Conservation (phyloP, 2,888 invertebrate genomes). For the Ophion ventricosus region DNA sequence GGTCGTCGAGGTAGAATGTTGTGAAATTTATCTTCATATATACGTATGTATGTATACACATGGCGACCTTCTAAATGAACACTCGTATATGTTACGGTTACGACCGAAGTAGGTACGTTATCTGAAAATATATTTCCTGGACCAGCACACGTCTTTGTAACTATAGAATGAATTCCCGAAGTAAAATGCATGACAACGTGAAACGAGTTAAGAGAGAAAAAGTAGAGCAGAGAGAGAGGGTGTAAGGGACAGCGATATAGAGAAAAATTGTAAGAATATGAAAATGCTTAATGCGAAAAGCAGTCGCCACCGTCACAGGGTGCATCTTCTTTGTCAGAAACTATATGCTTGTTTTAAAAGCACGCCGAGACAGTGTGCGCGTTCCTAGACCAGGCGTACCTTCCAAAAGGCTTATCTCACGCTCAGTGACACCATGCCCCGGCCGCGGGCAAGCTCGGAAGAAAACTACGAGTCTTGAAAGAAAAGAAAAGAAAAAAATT, state of each 20-base stretch:
- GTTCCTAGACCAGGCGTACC: conserved; percentile 17
- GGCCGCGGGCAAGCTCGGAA: conserved; percentile 1
- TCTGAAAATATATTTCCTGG: no score
- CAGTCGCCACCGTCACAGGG: conserved; percentile 32
- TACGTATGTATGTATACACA: no score
- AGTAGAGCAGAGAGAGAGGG: background rate
- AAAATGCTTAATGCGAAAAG: conserved; percentile 18
- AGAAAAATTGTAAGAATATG: conserved; percentile 12
- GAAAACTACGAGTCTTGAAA: background rate
- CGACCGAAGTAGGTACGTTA: no score
- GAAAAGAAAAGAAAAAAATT: conserved; percentile 30
- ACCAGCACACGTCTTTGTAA: conserved; percentile 29
- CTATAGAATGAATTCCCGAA: conserved; percentile 43
- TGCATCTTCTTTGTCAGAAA: conserved; percentile 37
- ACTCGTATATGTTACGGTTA: no score
- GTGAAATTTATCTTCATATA: no score
- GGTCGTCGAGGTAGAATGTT: no score
- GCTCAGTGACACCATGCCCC: background rate
- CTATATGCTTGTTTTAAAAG: conserved; percentile 38
- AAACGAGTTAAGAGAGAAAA: background rate
- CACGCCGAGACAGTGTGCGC: background rate
- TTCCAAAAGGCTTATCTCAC: conserved; percentile 25
- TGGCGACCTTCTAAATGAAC: no score
- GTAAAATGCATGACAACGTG: conserved; percentile 56
- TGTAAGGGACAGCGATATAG: background rate